Evolutionary conservation across 2,797 vertebrate species (phyloP).

Genomic region (Rhynchotus rufescens): DNA sequence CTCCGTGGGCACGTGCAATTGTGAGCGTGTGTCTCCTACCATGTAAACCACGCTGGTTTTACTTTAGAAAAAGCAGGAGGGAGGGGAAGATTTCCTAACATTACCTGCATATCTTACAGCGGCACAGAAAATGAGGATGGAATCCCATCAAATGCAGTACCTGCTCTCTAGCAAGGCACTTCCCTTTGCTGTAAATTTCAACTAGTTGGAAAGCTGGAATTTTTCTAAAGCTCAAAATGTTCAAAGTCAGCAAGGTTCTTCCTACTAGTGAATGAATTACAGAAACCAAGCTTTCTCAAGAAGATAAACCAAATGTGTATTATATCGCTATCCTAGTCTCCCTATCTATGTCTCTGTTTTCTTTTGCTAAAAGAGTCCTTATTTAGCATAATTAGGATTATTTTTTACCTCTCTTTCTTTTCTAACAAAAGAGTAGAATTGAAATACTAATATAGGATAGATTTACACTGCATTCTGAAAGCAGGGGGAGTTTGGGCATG

Average conservation of each 20-base stretch:
- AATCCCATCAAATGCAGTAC: constrained; percentile 46
- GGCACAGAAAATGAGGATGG: background rate
- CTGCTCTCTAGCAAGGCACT: constrained; percentile 12
- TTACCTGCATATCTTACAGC: background rate
- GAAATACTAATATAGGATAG: background rate
- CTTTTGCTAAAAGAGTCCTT: constrained; percentile 6
- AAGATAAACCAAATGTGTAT: background rate
- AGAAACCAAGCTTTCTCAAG: background rate
- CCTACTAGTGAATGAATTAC: background rate
- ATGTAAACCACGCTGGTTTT: background rate
- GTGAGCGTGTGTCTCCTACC: background rate
- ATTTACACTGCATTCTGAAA: background rate
- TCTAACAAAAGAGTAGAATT: background rate
- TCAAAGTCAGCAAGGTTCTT: background rate
- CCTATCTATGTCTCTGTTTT: constrained; percentile 26
- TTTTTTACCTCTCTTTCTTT: background rate
- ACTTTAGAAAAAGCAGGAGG: background rate
- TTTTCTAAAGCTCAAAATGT: constrained; percentile 21
- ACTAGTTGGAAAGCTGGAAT: constrained; percentile 24
- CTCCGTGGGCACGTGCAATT: background rate
- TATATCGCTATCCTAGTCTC: background rate
- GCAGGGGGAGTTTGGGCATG: background rate
- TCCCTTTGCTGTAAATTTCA: background rate
- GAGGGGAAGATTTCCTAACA: constrained; percentile 6
- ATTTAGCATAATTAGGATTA: background rate